These are phyloP conservation scores for Lordiphosa mommai DNA, from an alignment of 1,140 invertebrate species.

Conservation along the genomic window DNA sequence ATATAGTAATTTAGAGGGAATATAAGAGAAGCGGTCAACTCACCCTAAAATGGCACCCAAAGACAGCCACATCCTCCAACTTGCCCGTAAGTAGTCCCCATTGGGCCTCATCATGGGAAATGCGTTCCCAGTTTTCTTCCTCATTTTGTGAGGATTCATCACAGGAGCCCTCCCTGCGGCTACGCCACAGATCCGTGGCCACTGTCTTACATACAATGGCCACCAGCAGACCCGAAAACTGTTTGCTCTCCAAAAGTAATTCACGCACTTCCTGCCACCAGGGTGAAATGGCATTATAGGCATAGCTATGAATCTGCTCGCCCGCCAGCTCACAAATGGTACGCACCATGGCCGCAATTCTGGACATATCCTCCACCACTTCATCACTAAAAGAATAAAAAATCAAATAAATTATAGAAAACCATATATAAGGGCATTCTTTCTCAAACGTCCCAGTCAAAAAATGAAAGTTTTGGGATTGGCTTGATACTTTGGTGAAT, in stretches of 20 bases:
- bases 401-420: background rate
- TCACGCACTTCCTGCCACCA: conserved; percentile 89
- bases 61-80: conserved; percentile 91
- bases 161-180: conserved; percentile 70
- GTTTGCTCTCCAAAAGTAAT: conserved; percentile 85
- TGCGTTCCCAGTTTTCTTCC: conserved; percentile 88
- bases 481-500: too few species aligned
- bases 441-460: too few species aligned
- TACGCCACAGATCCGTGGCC: conserved; percentile 81
- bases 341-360: conserved; percentile 65
- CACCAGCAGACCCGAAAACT: conserved; percentile 87
- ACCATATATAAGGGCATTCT: too few species aligned
- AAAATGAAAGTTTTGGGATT: too few species aligned
- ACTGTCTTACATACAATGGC: conserved; percentile 89
- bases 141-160: conserved; percentile 80
- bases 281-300: conserved; percentile 84
- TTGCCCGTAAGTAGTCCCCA: conserved; percentile 93
- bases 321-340: conserved; percentile 66
- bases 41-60: conserved; percentile 87
- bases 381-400: conserved; percentile 53
- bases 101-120: conserved; percentile 90
- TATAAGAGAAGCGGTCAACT: background rate
- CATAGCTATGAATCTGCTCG: conserved; percentile 78
- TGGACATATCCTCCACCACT: conserved; percentile 70
- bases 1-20: background rate